Evolutionary conservation across 2,888 invertebrate genomes (phyloP).

Genomic region (Hypomecis atomaria): DNA sequence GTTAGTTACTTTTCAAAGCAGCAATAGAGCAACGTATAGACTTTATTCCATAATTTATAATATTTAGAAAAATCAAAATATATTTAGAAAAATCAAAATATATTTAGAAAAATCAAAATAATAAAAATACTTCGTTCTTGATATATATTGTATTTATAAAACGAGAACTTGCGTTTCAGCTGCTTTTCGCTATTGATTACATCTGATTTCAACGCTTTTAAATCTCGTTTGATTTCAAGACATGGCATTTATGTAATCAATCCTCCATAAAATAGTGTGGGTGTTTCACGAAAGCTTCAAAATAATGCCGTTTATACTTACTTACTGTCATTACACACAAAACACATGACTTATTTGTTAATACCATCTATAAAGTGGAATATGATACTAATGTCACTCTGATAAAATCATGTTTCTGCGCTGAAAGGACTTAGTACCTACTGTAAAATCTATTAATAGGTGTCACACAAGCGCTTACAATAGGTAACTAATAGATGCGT

Average conservation of each 20-base stretch:
- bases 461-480: background rate
- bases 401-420: background rate
- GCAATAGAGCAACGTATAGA: too few relatives aligned
- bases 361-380: background rate
- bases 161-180: too few relatives aligned
- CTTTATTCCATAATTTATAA: too few relatives aligned
- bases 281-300: conserved; percentile 1
- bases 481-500: background rate
- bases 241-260: conserved; percentile 9
- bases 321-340: background rate
- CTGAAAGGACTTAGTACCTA: background rate
- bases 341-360: background rate
- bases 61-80: too few relatives aligned
- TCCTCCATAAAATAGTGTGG: background rate
- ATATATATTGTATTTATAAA: too few relatives aligned
- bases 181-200: too few relatives aligned
- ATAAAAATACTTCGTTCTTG: too few relatives aligned
- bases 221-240: background rate
- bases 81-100: too few relatives aligned
- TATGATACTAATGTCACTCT: background rate
- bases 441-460: background rate
- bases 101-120: too few relatives aligned
- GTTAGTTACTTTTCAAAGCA: too few relatives aligned
- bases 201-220: conserved; percentile 2
- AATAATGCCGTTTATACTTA: conserved; percentile 2